Base-by-base conservation (phyloP, 2,888 invertebrate genomes). In the Ennomos erosarius region DNA sequence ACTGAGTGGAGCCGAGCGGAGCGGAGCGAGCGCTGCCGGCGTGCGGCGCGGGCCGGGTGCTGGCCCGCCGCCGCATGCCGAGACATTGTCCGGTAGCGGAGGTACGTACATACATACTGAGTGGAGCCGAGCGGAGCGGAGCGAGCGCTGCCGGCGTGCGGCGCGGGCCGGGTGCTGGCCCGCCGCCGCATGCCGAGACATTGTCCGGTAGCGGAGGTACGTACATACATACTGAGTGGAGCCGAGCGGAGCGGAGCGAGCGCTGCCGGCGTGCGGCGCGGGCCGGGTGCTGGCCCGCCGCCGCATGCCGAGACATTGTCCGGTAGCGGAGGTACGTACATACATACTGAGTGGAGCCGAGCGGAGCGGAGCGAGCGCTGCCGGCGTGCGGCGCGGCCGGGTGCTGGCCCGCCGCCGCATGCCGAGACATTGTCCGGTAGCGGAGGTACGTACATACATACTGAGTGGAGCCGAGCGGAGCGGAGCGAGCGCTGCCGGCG, bases 351-450 rank as follows among this genome's bases (percentile, higher is more conserved):
- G 81, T 86, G 95, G 94, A 56, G 12, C 44, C 93, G 91, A 74
- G 95, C 95, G 86, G 95, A 93, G 95, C 96, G 1, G 94, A 94
- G 69, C 95, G 95, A 72, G 96, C 96, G 8, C 71, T 94, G 62
- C 87, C 91, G 34, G 90, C 95, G 45, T 94, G 95, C 62, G 93
- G 79, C 59, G 95, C 95, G 0, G 95, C 54, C 93, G 95, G 0
- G 88, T 95, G 33, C 93, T 94, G 12, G 93, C 95, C 26, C 90
- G 96, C 54, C 93, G 94, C 61, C 92, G 97, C 10, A 88, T 96
- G 67, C 96, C 96, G 0, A 86, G 97, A 55, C 95, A 95, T 76
- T 94, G 95, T 64, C 94, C 95, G 70, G 92, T 93, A 38, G 92
- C 94, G 68, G 93, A 95, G 88, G 90, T 89, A 52, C 62, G 59